Base-by-base conservation (phyloP, 2,113 vertebrate genomes). In the Numenius arquata region DNA sequence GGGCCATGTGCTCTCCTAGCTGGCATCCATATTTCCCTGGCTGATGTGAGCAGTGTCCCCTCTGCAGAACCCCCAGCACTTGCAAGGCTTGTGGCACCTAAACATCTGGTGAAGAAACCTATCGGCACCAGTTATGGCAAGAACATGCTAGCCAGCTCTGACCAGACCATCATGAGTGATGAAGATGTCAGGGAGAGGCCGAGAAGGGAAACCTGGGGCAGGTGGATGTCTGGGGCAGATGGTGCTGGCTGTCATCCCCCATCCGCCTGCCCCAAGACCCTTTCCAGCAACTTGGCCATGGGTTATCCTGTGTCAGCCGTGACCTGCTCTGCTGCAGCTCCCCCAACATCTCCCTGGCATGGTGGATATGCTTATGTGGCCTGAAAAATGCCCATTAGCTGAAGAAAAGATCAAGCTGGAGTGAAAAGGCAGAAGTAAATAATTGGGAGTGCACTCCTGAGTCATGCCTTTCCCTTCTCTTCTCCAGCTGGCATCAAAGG, bases 361-460 rank as follows among this genome's bases (percentile, higher is more conserved):
- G 9, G 34, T 15, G 40, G 43, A 7, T 80, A 32, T 1, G 4
- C 12, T 62, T 45, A 40, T 0, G 0, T 0, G 1, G 22, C 9
- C 2, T 61, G 7, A 67, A 67, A 92, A 93, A 72, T 20, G 38
- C 29, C 15, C 32, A 13, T 29, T 23, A 47, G 16, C 9, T 7
- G 2, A 6, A 59, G 40, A 43, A 81, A 79, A 78, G 3, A 32
- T 26, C 32, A 59, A 71, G 20, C 12, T 78, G 40, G 32, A 85
- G 59, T 10, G 23, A 80, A 89, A 90, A 94, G 32, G 2, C 56
- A 71, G 68, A 91, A 87, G 13, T 61, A 59, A 67, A 45, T 34
- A 55, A 40, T 11, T 58, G 26, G 14, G 30, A 81, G 20, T 43
- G 29, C 15, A 25, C 20, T 74, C 30, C 30, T 21, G 11, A 67